phyloP scores from a whole-genome alignment of 2,888 invertebrate species.

The Dorcus parallelipipedus region DNA sequence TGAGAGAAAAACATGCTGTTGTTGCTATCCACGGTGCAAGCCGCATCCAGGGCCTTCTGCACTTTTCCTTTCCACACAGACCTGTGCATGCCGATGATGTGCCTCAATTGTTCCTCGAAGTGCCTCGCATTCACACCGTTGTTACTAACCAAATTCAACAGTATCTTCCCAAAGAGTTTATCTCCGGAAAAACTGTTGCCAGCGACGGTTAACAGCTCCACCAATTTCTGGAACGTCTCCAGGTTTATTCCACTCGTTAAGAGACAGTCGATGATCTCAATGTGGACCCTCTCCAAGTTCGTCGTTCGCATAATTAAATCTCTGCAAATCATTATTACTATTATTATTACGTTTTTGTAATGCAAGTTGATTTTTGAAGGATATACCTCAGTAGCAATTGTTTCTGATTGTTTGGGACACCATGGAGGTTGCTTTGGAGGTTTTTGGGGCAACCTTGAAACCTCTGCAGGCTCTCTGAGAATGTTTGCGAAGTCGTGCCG shows the following conservation, averaged over 20 bases:
- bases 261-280: slow-evolving; percentile 26
- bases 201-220: not conserved
- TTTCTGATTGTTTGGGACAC: not conserved
- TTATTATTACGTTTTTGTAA: not conserved
- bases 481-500: not conserved
- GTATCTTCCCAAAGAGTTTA: slow-evolving; percentile 8
- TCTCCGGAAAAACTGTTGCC: not conserved
- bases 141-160: slow-evolving; percentile 24
- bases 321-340: slow-evolving; percentile 20
- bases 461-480: not conserved
- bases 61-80: slow-evolving; percentile 33
- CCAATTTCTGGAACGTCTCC: not conserved
- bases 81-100: slow-evolving; percentile 28
- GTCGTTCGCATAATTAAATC: slow-evolving; percentile 19
- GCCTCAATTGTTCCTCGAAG: slow-evolving; percentile 29
- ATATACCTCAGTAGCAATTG: not conserved
- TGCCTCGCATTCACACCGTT: slow-evolving; percentile 20
- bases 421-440: not conserved
- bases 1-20: not conserved
- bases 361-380: too few species aligned
- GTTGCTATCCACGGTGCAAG: not conserved
- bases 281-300: slow-evolving; percentile 21
- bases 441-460: not conserved
- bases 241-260: slow-evolving; percentile 2
- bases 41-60: slow-evolving; percentile 11